These are phyloP conservation scores for Chelonia mydas DNA, from an alignment of 2,797 vertebrate species.

Conservation along the genomic window DNA sequence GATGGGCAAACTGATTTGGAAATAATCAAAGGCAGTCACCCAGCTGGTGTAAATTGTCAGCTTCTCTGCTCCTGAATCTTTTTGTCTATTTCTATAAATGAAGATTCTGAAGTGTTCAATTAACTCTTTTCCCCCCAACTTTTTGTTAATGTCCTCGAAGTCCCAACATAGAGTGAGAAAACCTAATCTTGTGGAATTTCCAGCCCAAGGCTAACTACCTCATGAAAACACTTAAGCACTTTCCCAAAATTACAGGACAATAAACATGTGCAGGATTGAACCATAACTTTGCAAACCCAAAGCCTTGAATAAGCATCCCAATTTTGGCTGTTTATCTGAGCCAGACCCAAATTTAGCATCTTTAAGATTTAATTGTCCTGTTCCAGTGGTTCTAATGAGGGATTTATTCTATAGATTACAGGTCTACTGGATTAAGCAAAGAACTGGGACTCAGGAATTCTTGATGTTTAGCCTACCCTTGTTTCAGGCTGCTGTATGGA, in stretches of 20 bases:
- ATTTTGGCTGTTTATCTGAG: background rate
- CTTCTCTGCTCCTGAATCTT: background rate
- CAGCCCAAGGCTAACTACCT: background rate
- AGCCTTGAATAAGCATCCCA: background rate
- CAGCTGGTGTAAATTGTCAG: background rate
- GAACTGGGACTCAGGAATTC: background rate
- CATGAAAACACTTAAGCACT: background rate
- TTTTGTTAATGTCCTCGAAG: background rate
- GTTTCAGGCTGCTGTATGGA: background rate
- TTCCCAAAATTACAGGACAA: fast-evolving
- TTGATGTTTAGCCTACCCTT: background rate
- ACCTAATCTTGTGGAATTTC: background rate
- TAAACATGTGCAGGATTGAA: background rate
- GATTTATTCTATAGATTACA: background rate
- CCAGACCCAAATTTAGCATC: background rate
- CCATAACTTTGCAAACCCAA: background rate
- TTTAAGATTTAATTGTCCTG: fast-evolving
- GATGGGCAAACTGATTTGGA: background rate
- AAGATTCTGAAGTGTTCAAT: background rate
- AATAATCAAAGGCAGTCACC: background rate
- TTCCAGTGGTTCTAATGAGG: fast-evolving
- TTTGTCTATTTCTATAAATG: background rate
- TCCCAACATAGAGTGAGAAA: background rate
- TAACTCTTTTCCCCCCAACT: too few relatives aligned
- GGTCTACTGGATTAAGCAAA: background rate